Conservation (phyloP, 2,797 vertebrate species). For the Brotula barbata region DNA sequence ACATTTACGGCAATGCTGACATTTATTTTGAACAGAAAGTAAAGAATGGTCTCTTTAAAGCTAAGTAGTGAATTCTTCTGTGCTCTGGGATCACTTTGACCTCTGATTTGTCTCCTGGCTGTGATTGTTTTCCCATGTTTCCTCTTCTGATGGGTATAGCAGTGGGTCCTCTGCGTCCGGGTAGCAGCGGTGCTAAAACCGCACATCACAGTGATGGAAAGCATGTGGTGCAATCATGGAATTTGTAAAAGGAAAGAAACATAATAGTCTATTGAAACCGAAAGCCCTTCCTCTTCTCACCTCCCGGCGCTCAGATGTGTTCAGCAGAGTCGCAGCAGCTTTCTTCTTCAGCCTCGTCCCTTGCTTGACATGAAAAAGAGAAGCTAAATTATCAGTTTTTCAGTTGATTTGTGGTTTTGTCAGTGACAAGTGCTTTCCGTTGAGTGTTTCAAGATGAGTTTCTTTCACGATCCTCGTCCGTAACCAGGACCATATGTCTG, state of each 20-base stretch:
- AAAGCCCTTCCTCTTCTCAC: conserved; percentile 39
- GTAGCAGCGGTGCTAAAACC: conserved; percentile 34
- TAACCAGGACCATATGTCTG: conserved; percentile 74
- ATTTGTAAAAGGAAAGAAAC: conserved; percentile 55
- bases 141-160: conserved; percentile 25
- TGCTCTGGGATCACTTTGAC: conserved; percentile 40
- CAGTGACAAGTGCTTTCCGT: conserved; percentile 70
- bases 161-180: conserved; percentile 30
- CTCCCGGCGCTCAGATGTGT: conserved; percentile 54
- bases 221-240: conserved; percentile 35
- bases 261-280: conserved; percentile 58
- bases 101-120: conserved; percentile 48
- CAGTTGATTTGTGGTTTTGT: conserved; percentile 74
- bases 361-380: conserved; percentile 61
- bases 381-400: conserved; percentile 74
- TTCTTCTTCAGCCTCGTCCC: conserved; percentile 54
- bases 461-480: conserved; percentile 67
- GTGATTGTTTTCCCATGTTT: conserved; percentile 38
- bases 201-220: conserved; percentile 53
- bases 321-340: conserved; percentile 44
- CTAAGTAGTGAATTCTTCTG: conserved; percentile 40
- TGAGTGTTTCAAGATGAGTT: conserved; percentile 64
- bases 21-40: too few species aligned
- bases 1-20: too few species aligned
- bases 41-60: conserved; percentile 45